Conservation (phyloP, 30 jellyfish, hydroid and myxozoan species). For the Pelagia noctiluca region DNA sequence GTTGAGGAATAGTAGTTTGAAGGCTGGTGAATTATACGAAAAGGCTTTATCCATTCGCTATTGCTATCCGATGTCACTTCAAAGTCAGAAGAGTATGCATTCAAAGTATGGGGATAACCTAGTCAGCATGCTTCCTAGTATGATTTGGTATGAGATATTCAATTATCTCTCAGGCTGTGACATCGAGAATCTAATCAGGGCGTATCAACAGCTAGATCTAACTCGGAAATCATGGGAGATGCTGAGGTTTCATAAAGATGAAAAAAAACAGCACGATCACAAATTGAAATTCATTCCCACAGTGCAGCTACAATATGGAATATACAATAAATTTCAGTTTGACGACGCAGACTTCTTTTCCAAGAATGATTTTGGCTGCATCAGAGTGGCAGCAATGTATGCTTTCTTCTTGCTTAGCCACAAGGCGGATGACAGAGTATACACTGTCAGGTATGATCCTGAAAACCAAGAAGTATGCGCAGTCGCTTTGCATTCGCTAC, state of each 20-base stretch:
- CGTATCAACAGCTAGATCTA: slow-evolving; percentile 4
- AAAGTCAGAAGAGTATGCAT: too few species aligned
- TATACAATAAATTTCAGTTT: slow-evolving; percentile 29
- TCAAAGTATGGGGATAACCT: background rate
- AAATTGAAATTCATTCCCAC: slow-evolving; percentile 22
- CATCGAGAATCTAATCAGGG: slow-evolving; percentile 32
- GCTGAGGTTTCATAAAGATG: background rate
- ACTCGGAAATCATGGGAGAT: slow-evolving; percentile 36
- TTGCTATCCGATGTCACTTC: slow-evolving; percentile 44
- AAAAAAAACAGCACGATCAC: background rate
- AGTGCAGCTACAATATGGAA: slow-evolving; percentile 36
- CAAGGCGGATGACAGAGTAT: slow-evolving; percentile 18
- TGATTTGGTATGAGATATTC: slow-evolving; percentile 56
- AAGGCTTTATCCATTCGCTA: slow-evolving; percentile 69
- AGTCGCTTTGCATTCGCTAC: slow-evolving; percentile 25
- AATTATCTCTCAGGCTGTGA: slow-evolving; percentile 25
- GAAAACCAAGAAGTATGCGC: slow-evolving; percentile 48
- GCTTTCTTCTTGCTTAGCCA: slow-evolving; percentile 62
- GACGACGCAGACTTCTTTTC: slow-evolving; percentile 38
- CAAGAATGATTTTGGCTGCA: slow-evolving; percentile 50
- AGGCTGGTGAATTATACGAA: slow-evolving; percentile 62
- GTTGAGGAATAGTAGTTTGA: background rate
- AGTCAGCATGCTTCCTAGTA: slow-evolving; percentile 16
- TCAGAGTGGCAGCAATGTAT: slow-evolving; percentile 75
- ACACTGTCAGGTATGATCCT: slow-evolving; percentile 53